Percentiles rank a stretch among this genome's conserved stretches.
Conservation (phyloP, 2,888 invertebrate genomes). For the Philonicus albiceps region DNA sequence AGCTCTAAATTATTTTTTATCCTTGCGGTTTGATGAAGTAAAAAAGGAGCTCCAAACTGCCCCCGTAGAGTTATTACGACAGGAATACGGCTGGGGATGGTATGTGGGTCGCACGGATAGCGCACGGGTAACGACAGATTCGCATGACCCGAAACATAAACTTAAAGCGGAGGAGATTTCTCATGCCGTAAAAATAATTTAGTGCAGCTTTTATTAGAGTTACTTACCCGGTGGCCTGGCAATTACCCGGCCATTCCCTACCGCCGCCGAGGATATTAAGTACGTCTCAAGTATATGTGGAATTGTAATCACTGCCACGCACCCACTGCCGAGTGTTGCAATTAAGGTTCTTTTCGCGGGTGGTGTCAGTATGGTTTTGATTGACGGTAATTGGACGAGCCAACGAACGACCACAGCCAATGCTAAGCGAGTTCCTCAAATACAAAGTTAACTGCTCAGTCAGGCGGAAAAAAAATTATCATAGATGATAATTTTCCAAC, state of each 20-base stretch:
- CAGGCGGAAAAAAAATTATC: background rate
- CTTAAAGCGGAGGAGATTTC: slow-evolving; percentile 25
- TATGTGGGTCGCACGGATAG: slow-evolving; percentile 37
- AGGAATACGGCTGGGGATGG: slow-evolving; percentile 13
- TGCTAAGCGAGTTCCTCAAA: background rate
- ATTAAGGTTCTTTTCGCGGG: background rate
- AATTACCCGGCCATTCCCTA: background rate
- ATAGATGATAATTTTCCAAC: background rate
- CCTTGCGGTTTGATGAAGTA: slow-evolving; percentile 34
- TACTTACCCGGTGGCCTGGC: background rate
- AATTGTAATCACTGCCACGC: slow-evolving; percentile 22
- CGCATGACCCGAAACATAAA: slow-evolving; percentile 52
- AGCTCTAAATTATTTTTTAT: slow-evolving; percentile 43
- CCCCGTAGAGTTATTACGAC: slow-evolving; percentile 28
- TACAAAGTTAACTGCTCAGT: background rate
- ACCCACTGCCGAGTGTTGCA: background rate
- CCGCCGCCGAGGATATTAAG: slow-evolving; percentile 11
- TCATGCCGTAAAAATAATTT: slow-evolving; percentile 39
- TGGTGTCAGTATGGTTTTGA: slow-evolving; percentile 11
- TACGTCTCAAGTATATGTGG: slow-evolving; percentile 16
- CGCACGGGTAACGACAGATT: slow-evolving; percentile 50
- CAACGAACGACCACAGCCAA: background rate
- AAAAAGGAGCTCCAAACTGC: slow-evolving; percentile 28
- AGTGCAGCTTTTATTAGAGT: slow-evolving; percentile 33
- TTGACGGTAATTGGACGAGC: slow-evolving; percentile 37